phyloP scores from a whole-genome alignment of 2,797 vertebrate species.

The Nothura maculosa region DNA sequence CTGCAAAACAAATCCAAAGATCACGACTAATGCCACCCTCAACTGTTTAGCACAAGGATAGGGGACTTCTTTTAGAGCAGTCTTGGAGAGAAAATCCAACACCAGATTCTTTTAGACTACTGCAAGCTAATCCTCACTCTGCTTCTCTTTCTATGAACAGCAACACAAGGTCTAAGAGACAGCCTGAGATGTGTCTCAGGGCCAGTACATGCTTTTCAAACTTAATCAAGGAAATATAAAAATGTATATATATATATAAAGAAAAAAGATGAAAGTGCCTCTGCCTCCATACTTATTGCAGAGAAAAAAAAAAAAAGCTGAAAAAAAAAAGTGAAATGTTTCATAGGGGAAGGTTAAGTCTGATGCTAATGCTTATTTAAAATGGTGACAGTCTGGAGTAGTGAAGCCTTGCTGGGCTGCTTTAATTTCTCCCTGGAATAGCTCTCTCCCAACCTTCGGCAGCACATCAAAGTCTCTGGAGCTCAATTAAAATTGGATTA shows the following conservation, averaged over 20 bases:
- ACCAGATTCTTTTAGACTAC: constrained; percentile 82
- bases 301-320: constrained; percentile 55
- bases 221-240: constrained; percentile 79
- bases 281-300: constrained; percentile 68
- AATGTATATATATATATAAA: constrained; percentile 74
- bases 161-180: constrained; percentile 68
- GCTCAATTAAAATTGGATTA: constrained; percentile 99
- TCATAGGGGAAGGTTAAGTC: constrained; percentile 90
- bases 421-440: constrained; percentile 99
- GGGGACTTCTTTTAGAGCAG: constrained; percentile 32
- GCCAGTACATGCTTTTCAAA: constrained; percentile 85
- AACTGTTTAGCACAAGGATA: constrained; percentile 47
- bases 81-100: constrained; percentile 77
- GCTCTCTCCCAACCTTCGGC: constrained; percentile 91
- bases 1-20: constrained; percentile 56
- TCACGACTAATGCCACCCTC: constrained; percentile 40
- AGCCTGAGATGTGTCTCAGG: constrained; percentile 79
- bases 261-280: constrained; percentile 82
- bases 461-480: constrained; percentile 97
- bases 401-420: constrained; percentile 86
- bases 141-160: constrained; percentile 73
- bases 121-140: constrained; percentile 84
- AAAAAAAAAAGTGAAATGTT: constrained; percentile 84
- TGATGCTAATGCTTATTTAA: constrained; percentile 96
- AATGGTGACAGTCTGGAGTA: constrained; percentile 92